Base-by-base conservation (phyloP, 2,888 invertebrate species). In the Leptogaster cylindrica region DNA sequence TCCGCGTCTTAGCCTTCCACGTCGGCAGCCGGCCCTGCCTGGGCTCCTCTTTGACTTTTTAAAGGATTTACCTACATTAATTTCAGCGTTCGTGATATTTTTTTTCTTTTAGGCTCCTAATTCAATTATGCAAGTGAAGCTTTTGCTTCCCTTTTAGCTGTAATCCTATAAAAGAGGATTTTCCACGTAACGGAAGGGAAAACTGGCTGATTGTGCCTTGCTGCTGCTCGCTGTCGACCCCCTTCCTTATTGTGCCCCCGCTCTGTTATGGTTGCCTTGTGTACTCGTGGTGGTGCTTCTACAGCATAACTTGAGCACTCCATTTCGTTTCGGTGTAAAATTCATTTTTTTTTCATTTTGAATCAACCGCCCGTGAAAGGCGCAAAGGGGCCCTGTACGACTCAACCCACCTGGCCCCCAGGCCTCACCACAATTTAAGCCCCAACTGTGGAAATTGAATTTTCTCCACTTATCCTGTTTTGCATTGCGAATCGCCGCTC, bases 61-160 rank as follows among this genome's bases (percentile, higher is more conserved):
- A 18, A 61, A 61, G 61, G 61, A 61, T 61, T 61, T 61, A 61
- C 61, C 61, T 61, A 61, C 61, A 61, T 61, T 55, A 61, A 44
- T 44, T 61, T 44, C n/a, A n/a, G n/a, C n/a, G 44, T 27, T 25
- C 20, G 41, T 27, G 33, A 25, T 25, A 55, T 31, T 55, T 55
- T 20, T 16, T 28, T 28, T 51, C 44, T 61, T 61, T 44, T 61
- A 44, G 61, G 41, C 44, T 61, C 61, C 61, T 61, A 61, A 61
- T 61, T 41, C 28, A 61, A 61, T 61, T 61, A 61, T 61, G 61
- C 44, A 44, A 41, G 18, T 28, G 18, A 61, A 33, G 44, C 44
- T 44, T 61, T 58, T 61, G 27, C 61, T 61, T 61, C 28, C 16
- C 16, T 61, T 61, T 61, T 41, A 41, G 61, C 39, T 18, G 39